A percentile compares a stretch with the other conserved stretches of the same genome.
These are phyloP conservation scores for Cryptoprocta ferox DNA, from an alignment of 2,797 vertebrate genomes.

Conservation along the genomic window DNA sequence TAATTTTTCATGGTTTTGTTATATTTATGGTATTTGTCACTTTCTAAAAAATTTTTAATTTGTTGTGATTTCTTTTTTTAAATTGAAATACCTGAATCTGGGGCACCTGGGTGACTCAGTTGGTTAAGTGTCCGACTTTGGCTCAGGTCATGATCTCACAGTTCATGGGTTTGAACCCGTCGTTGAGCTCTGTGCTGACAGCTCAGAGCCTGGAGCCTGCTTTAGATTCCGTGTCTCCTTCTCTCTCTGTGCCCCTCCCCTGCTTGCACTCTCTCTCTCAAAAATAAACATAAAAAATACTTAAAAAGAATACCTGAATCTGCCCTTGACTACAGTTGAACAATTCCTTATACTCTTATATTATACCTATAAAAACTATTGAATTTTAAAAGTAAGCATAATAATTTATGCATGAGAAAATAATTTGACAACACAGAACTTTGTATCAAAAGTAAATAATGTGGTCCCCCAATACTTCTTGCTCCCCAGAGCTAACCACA, in stretches of 20 bases:
- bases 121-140: too few relatives aligned
- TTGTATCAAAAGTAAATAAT: not conserved
- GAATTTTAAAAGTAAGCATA: not conserved
- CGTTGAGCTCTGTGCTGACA: too few relatives aligned
- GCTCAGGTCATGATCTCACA: too few relatives aligned
- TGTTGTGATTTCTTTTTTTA: not conserved
- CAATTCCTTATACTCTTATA: not conserved
- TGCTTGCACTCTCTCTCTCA: too few relatives aligned
- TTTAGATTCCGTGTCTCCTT: too few relatives aligned
- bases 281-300: too few relatives aligned
- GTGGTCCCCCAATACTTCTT: too few relatives aligned
- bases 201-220: too few relatives aligned
- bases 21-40: not conserved
- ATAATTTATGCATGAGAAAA: not conserved
- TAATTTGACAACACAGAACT: not conserved
- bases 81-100: not conserved
- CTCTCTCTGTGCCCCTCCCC: too few relatives aligned
- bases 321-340: not conserved
- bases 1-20: conserved; percentile 10
- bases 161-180: too few relatives aligned
- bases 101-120: too few relatives aligned
- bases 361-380: not conserved
- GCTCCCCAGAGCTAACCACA: not conserved
- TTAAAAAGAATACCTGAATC: not conserved
- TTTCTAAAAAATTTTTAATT: not conserved